phyloP scores from a whole-genome alignment of 2,797 vertebrate genomes.

The Iguana delicatissima region DNA sequence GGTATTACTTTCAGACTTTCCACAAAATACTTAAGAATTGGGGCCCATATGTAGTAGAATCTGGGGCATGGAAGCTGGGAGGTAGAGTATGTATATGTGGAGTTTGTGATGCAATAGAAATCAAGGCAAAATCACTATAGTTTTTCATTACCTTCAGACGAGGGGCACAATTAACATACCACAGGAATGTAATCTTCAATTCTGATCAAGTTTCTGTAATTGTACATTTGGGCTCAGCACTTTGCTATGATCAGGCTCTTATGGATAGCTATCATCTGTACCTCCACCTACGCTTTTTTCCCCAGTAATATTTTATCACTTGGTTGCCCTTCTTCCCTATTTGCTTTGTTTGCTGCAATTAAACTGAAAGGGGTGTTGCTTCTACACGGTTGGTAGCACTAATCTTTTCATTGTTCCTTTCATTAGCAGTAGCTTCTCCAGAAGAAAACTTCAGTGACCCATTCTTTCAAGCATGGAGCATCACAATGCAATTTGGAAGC shows the following conservation, averaged over 20 bases:
- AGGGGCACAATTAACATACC: constrained; percentile 28
- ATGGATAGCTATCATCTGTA: constrained; percentile 66
- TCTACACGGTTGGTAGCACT: constrained; percentile 87
- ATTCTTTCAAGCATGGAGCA: constrained; percentile 84
- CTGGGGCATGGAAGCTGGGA: not conserved
- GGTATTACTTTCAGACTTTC: not conserved
- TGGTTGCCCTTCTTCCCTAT: constrained; percentile 83
- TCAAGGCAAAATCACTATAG: not conserved
- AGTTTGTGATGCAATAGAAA: not conserved
- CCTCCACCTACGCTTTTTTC: constrained; percentile 53
- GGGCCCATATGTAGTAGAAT: not conserved
- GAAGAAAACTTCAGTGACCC: constrained; percentile 86
- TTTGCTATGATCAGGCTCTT: constrained; percentile 29
- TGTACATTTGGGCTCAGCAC: constrained; percentile 27
- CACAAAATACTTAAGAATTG: not conserved
- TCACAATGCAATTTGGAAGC: constrained; percentile 85
- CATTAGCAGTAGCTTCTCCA: constrained; percentile 88
- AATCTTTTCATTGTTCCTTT: constrained; percentile 89
- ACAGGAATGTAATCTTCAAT: constrained; percentile 34
- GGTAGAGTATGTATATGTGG: not conserved
- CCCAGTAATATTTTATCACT: constrained; percentile 80
- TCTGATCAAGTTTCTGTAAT: constrained; percentile 60
- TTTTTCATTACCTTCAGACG: constrained; percentile 29
- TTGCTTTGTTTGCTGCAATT: constrained; percentile 87
- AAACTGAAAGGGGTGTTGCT: constrained; percentile 87